Evolutionary conservation across 2,888 invertebrate genomes (phyloP), one percentile per base, ranked within the genome.

Genomic region (Orchesella flavescens): DNA sequence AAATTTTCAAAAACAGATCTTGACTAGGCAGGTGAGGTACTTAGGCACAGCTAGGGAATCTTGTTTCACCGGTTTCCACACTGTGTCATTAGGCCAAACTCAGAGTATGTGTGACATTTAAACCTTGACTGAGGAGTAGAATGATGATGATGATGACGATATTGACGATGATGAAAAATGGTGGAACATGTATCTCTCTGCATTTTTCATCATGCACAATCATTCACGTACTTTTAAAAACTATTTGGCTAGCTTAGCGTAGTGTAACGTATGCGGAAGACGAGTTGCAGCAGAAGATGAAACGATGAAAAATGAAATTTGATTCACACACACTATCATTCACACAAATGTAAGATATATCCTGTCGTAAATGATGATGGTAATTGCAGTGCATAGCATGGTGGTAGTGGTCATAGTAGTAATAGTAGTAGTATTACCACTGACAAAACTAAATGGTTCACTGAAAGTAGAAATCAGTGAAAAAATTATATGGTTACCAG

Each of bases 51-150:
- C 71, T 61, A 74, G 74, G 63, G 68, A 78, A 78, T 83, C 86
- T 85, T 69, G 86, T 84, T 85, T 73, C 79, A 84, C 86, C 86
- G 86, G 86, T 86, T 86, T 86, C 73, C 77, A 72, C 84, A 85
- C 86, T 86, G 86, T 86, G 86, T 86, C 86, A 86, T 84, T 85
- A 86, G 86, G 86, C 85, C 86, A 86, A 85, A 68, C 81, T 75
- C 68, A 9, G 63, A 71, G 71, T 61, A 53, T 55, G 68, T 78
- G 73, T 68, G 57, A 74, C 72, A 84, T 76, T 66, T 81, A 66
- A 75, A 66, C 78, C 74, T 49, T 63, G 68, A 74, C 59, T 79
- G 49, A 81, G 65, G 15, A 66, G 43, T 43, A 49, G 23, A 72
- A 43, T 68, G 69, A 66, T 68, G 78, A 57, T 57, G 34, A 53